phyloP scores from a whole-genome alignment of 2,113 vertebrate genomes.

The Xerus inauris region DNA sequence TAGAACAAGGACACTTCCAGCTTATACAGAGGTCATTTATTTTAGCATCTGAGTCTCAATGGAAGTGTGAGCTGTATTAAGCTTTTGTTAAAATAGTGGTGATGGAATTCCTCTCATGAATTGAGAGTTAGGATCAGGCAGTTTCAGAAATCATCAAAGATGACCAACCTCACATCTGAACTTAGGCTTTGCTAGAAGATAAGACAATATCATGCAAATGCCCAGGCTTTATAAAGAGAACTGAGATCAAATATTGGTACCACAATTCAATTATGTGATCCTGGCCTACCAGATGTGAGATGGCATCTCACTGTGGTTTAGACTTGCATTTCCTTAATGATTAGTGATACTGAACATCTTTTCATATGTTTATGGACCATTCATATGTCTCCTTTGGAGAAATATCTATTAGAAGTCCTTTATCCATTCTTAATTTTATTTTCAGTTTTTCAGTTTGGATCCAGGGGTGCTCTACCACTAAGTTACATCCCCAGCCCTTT shows the following conservation, averaged over 20 bases:
- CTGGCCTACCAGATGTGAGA: not conserved
- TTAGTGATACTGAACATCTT: not conserved
- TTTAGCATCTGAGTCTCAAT: not conserved
- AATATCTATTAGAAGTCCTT: not conserved
- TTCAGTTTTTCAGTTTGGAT: not conserved
- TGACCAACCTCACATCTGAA: not conserved
- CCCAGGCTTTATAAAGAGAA: not conserved
- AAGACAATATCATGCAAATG: not conserved
- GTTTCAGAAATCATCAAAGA: not conserved
- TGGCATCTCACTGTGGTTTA: not conserved
- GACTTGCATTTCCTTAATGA: not conserved
- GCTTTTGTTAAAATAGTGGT: constrained; percentile 16
- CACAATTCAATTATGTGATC: not conserved
- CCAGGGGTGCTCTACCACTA: not conserved
- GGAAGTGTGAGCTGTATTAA: not conserved
- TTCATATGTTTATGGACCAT: not conserved
- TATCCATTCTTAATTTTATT: not conserved
- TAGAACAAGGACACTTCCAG: not conserved
- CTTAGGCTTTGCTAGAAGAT: not conserved
- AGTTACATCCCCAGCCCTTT: not conserved
- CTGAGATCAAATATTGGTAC: not conserved
- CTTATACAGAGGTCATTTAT: not conserved
- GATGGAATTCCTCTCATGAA: not conserved
- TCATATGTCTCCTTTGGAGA: not conserved
- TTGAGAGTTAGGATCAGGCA: not conserved